Conservation (phyloP, 2,888 invertebrate genomes). For the Mythimna albipuncta region DNA sequence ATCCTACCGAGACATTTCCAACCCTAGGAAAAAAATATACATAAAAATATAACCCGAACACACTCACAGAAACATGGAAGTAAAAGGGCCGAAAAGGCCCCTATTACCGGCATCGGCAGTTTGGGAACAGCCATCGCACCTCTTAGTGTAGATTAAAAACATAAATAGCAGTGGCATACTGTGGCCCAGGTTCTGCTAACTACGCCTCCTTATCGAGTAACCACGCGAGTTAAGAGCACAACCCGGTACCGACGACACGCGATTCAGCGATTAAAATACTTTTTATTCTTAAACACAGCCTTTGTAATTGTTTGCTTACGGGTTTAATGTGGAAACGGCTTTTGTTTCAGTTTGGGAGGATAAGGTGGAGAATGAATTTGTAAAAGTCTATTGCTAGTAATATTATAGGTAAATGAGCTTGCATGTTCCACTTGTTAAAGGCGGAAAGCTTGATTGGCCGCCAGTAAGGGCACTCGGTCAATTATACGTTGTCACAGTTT, state of each 20-base stretch:
- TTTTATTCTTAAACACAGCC: conserved; percentile 78
- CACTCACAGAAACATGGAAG: conserved; percentile 42
- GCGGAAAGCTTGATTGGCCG: too few species aligned
- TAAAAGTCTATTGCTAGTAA: background rate
- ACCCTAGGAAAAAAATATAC: conserved; percentile 2
- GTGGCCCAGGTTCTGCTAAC: conserved; percentile 58
- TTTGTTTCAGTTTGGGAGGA: conserved; percentile 28
- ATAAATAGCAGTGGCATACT: conserved; percentile 74
- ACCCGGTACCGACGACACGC: conserved; percentile 79
- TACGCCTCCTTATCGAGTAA: conserved; percentile 77
- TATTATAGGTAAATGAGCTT: too few species aligned
- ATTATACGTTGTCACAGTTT: too few species aligned
- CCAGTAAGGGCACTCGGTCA: too few species aligned
- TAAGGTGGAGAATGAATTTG: background rate
- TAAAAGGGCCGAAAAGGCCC: conserved; percentile 60
- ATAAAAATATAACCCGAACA: conserved; percentile 22
- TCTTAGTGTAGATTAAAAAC: conserved; percentile 83
- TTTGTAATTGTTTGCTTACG: conserved; percentile 80
- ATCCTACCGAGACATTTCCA: background rate
- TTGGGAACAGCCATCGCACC: conserved; percentile 74
- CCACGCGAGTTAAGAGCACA: conserved; percentile 78
- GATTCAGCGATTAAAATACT: conserved; percentile 82
- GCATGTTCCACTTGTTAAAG: too few species aligned
- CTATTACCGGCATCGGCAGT: conserved; percentile 70
- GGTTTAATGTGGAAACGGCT: conserved; percentile 54